phyloP scores from a whole-genome alignment of 2,113 vertebrate species.

The Tachysurus vachellii region DNA sequence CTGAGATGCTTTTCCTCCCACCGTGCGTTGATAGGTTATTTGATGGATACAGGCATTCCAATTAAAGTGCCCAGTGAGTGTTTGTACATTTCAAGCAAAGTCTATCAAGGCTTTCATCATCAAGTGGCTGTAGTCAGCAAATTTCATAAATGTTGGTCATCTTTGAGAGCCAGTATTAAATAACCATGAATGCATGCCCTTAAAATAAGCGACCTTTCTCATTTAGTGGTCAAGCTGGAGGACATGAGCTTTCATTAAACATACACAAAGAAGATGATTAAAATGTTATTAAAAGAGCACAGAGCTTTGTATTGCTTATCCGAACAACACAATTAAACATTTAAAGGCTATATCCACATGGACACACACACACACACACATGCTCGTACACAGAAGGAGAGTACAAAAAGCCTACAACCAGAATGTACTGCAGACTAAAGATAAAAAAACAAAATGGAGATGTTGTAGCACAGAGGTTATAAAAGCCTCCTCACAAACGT shows the following conservation, averaged over 20 bases:
- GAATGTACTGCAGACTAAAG: constrained; percentile 16
- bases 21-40: too few relatives aligned
- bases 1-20: too few relatives aligned
- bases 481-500: constrained; percentile 38
- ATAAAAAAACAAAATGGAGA: constrained; percentile 6
- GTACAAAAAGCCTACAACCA: background rate
- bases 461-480: constrained; percentile 40
- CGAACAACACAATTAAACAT: constrained; percentile 43
- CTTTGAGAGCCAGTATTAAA: background rate
- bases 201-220: background rate
- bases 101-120: background rate
- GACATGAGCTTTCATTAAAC: constrained; percentile 32
- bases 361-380: constrained; percentile 1
- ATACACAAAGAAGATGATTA: constrained; percentile 33
- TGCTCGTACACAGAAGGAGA: background rate
- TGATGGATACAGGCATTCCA: too few relatives aligned
- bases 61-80: too few relatives aligned
- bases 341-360: constrained; percentile 19
- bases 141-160: background rate
- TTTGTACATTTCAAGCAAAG: background rate
- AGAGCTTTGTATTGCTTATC: constrained; percentile 35
- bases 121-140: background rate
- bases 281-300: constrained; percentile 35
- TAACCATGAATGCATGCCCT: background rate
- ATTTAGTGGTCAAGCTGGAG: background rate